Conservation (phyloP, 2,113 vertebrate species). For the Tragelaphus scriptus region DNA sequence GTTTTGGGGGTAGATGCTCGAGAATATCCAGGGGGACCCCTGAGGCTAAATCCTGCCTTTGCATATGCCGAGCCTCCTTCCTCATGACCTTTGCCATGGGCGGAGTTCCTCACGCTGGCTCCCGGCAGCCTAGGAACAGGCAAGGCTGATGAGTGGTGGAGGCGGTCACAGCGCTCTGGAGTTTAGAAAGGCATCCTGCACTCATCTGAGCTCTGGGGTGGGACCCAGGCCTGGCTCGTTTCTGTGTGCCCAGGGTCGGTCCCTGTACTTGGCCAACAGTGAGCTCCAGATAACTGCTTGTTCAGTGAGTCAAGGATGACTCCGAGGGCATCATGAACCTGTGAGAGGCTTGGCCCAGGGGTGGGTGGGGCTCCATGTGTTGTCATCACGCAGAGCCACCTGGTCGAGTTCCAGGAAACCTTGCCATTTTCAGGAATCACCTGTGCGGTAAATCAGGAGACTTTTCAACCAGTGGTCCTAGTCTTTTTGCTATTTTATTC, state of each 20-base stretch:
- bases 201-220: neutral
- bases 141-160: neutral
- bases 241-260: neutral
- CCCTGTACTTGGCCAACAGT: neutral
- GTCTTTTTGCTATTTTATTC: neutral
- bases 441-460: neutral
- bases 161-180: neutral
- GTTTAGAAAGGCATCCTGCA: neutral
- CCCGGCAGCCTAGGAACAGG: neutral
- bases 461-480: neutral
- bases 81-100: no score
- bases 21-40: no score
- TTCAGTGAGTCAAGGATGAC: constrained; percentile 23
- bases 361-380: neutral
- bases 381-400: neutral
- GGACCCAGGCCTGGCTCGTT: neutral
- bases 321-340: neutral
- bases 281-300: neutral
- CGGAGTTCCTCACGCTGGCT: no score
- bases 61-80: no score
- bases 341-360: neutral
- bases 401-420: neutral
- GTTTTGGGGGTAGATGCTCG: no score
- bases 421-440: neutral
- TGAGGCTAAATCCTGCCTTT: no score